These are phyloP conservation scores for Volucella zonaria DNA, from an alignment of 2,888 invertebrate species.

Conservation along the genomic window DNA sequence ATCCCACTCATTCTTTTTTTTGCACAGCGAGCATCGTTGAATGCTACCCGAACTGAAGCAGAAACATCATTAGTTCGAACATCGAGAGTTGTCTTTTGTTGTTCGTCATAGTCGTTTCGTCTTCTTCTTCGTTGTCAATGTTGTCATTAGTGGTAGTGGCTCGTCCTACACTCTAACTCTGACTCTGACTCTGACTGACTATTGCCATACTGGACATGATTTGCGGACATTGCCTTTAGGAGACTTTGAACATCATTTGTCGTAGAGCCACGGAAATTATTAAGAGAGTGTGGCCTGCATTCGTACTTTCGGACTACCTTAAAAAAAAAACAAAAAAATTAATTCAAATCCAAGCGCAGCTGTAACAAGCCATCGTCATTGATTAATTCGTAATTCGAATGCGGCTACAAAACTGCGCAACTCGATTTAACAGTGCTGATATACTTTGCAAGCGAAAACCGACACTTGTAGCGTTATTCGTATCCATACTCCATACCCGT, in stretches of 20 bases:
- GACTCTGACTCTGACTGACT: background rate
- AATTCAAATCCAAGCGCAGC: slow-evolving; percentile 60
- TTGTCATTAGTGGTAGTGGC: slow-evolving; percentile 72
- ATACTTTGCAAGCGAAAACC: slow-evolving; percentile 50
- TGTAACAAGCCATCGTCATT: slow-evolving; percentile 66
- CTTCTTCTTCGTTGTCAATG: slow-evolving; percentile 48
- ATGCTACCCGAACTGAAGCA: slow-evolving; percentile 45
- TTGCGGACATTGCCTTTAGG: slow-evolving; percentile 49
- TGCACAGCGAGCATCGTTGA: slow-evolving; percentile 22
- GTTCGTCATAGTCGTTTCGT: slow-evolving; percentile 59
- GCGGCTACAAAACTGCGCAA: slow-evolving; percentile 53
- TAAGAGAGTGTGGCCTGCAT: slow-evolving; percentile 19
- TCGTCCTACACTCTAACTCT: slow-evolving; percentile 40
- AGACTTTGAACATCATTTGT: slow-evolving; percentile 55
- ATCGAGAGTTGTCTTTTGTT: slow-evolving; percentile 69
- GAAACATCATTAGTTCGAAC: slow-evolving; percentile 71
- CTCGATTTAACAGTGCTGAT: slow-evolving; percentile 41
- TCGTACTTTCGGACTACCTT: slow-evolving; percentile 43
- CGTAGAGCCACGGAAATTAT: slow-evolving; percentile 19
- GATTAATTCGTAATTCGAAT: slow-evolving; percentile 70
- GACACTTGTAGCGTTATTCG: slow-evolving; percentile 36
- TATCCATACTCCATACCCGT: too few relatives aligned
- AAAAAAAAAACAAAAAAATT: slow-evolving; percentile 19
- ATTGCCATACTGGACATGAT: slow-evolving; percentile 49
- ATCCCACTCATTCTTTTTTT: slow-evolving; percentile 53